Base-by-base conservation (phyloP, 2,888 invertebrate species). In the Cataglyphis rosenhaueri region DNA sequence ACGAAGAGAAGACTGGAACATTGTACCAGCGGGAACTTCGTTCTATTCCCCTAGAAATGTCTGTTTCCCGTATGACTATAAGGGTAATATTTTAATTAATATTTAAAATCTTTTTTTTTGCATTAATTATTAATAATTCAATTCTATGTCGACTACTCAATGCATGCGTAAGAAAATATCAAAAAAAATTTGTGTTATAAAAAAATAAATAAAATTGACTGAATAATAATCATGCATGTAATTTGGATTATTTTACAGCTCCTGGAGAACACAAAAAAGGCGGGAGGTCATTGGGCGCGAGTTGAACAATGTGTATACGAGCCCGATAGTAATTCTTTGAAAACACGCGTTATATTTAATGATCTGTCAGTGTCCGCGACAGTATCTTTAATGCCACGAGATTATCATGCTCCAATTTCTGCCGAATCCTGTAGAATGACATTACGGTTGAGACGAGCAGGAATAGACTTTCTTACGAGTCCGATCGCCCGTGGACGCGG, bases 361-460 rank as follows among this genome's bases (percentile, higher is more conserved):
- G 98, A 98, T 92, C 94, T 98, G 59, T 97, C 97, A 0, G 97
- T 98, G 71, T 97, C 97, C 84, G 97, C 98, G 0, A 96, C 96
- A 89, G 97, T 97, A 0, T 97, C 97, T 85, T 94, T 97, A 55
- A 64, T 90, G 71, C 92, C 93, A 4, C 85, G 88, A n/a, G 91
- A 92, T 76, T 88, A 89, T 83, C 90, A 87, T 8, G 81, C 84
- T 2, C 89, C 88, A 3, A 87, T 92, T 62, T 91, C 92, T 93
- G 95, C 83, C 94, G 96, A 91, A 95, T 94, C 96, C 15, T 98
- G 98, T 90, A 97, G 97, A 89, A 97, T 98, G 97, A 97, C 97
- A 83, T 93, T 98, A 75, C 95, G 97, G 86, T 94, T 97, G 59
- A 95, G 97, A 55, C 96, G 97, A 91, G 97, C 97, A 0, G 98